Evolutionary conservation across 2,797 vertebrate species (phyloP).

Genomic region (Notoglanidium macrostoma): DNA sequence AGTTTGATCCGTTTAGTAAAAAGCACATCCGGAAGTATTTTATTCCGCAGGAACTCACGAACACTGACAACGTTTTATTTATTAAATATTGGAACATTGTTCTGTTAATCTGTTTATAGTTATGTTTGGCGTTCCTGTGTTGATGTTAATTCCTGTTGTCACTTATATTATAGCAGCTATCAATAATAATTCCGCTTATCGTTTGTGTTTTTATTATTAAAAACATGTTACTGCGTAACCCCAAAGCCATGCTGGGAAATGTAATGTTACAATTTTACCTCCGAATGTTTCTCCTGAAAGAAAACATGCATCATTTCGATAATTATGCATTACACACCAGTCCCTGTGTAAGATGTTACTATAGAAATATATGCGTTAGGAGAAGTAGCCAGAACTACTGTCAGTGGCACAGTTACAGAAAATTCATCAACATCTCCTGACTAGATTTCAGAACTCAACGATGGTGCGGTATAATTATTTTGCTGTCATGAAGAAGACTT

Average conservation of each 20-base stretch:
- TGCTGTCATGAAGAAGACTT: constrained; percentile 1
- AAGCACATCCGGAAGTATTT: not conserved
- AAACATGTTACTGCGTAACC: not conserved
- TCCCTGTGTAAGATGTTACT: not conserved
- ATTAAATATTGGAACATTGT: not conserved
- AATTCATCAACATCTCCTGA: not conserved
- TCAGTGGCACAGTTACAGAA: not conserved
- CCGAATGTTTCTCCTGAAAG: not conserved
- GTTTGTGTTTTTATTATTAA: not conserved
- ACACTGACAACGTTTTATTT: not conserved
- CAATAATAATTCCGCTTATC: too few species aligned
- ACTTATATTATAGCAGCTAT: too few species aligned
- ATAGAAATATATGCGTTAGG: not conserved
- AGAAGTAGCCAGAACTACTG: not conserved
- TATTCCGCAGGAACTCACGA: not conserved
- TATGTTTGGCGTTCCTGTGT: not conserved
- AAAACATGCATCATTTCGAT: not conserved
- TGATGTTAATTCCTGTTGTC: too few species aligned
- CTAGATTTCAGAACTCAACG: not conserved
- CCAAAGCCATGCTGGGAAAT: not conserved
- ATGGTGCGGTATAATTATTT: not conserved
- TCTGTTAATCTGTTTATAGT: not conserved
- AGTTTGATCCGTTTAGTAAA: not conserved
- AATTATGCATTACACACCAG: not conserved
- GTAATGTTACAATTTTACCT: not conserved